A percentile compares a stretch with the other conserved stretches of the same genome.
Evolutionary conservation across 2,113 vertebrate genomes (phyloP).

Genomic region (Sander lucioperca): DNA sequence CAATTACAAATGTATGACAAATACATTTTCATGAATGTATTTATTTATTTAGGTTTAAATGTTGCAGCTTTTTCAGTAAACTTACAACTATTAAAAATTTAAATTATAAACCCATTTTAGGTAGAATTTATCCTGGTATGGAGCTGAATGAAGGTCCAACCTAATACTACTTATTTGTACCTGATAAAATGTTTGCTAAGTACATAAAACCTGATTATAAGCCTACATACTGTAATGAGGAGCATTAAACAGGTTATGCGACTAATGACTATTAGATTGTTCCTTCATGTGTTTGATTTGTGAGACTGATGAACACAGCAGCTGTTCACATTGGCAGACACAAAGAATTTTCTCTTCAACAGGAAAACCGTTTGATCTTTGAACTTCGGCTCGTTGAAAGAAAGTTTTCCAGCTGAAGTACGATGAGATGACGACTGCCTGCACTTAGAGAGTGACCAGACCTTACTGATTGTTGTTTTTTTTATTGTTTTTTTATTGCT

Average conservation of each 20-base stretch:
- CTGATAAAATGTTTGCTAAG: slow-evolving; percentile 5
- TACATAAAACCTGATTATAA: neutral
- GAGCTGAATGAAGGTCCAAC: neutral
- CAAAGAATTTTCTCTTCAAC: slow-evolving; percentile 7
- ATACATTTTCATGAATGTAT: neutral
- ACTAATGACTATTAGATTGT: slow-evolving; percentile 32
- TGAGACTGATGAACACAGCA: slow-evolving; percentile 53
- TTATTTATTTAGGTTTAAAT: too few relatives aligned
- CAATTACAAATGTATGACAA: neutral
- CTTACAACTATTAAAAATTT: too few relatives aligned
- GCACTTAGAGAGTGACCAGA: slow-evolving; percentile 10
- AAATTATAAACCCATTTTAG: too few relatives aligned
- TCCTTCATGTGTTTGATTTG: slow-evolving; percentile 30
- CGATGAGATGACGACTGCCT: neutral
- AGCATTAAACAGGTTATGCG: slow-evolving; percentile 6
- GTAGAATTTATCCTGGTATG: neutral
- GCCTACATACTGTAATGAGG: neutral
- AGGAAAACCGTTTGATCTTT: slow-evolving; percentile 48
- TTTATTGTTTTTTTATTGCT: slow-evolving; percentile 55
- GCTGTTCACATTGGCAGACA: slow-evolving; percentile 51
- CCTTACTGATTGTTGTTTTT: slow-evolving; percentile 21
- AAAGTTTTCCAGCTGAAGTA: slow-evolving; percentile 42
- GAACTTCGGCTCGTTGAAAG: slow-evolving; percentile 9
- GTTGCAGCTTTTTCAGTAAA: too few relatives aligned
- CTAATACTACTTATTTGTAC: neutral